These are phyloP conservation scores for Pygmarrhopalites habei DNA, from an alignment of 1,140 invertebrate species.

Conservation along the genomic window DNA sequence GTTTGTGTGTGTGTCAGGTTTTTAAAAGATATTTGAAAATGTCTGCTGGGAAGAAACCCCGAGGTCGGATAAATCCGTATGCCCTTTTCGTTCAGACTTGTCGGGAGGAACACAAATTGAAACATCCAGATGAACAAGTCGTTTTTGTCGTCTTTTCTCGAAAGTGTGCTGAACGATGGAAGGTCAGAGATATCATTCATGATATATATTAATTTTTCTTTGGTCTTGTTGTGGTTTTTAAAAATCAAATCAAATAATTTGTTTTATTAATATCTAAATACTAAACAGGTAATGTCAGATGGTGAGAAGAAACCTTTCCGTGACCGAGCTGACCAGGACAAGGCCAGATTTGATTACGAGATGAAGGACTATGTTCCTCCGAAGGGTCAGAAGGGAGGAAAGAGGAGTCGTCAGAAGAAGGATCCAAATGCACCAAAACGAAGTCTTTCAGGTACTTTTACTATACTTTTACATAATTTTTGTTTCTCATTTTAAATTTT, in stretches of 20 bases:
- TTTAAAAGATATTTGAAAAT: no score
- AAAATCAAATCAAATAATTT: neutral
- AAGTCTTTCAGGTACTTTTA: slow-evolving; percentile 94
- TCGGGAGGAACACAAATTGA: slow-evolving; percentile 97
- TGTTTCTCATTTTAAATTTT: no score
- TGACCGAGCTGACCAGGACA: slow-evolving; percentile 97
- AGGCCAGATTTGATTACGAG: slow-evolving; percentile 88
- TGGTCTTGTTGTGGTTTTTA: neutral
- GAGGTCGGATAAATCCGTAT: slow-evolving; percentile 96
- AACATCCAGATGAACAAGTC: slow-evolving; percentile 95
- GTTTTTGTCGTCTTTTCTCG: slow-evolving; percentile 97
- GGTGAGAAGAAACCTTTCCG: slow-evolving; percentile 98
- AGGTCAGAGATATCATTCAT: slow-evolving; percentile 58
- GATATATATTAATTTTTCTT: neutral
- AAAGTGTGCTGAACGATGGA: slow-evolving; percentile 98
- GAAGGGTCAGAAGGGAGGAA: slow-evolving; percentile 77
- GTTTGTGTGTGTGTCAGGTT: no score
- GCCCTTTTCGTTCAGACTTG: slow-evolving; percentile 99
- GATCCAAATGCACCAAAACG: slow-evolving; percentile 99
- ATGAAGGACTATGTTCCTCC: slow-evolving; percentile 93
- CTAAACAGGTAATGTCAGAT: slow-evolving; percentile 66
- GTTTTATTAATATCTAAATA: neutral
- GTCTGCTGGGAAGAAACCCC: no score
- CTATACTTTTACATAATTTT: no score
- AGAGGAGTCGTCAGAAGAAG: slow-evolving; percentile 67